Conservation (phyloP, 1,140 invertebrate genomes). For the Tenebrio molitor region DNA sequence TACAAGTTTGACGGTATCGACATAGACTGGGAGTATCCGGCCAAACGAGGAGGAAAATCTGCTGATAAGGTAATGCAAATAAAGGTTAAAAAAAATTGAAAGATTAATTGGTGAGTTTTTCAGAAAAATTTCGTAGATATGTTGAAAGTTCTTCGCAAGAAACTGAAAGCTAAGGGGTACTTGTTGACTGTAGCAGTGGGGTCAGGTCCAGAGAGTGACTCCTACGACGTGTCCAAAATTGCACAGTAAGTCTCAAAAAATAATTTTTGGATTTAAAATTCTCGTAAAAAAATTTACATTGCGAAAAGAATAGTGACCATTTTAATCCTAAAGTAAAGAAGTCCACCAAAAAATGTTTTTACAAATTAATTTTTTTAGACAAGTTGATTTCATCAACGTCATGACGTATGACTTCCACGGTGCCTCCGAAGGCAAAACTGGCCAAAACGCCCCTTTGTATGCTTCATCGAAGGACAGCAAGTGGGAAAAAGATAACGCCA, state of each 20-base stretch:
- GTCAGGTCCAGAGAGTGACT: slow-evolving; percentile 65
- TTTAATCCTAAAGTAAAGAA: no score
- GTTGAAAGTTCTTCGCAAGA: neutral
- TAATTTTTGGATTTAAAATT: no score
- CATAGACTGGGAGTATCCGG: slow-evolving; percentile 73
- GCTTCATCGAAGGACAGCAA: slow-evolving; percentile 64
- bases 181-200: slow-evolving; percentile 58
- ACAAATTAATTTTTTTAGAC: slow-evolving; percentile 54
- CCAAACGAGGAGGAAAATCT: slow-evolving; percentile 64
- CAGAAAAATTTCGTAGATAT: neutral
- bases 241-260: neutral
- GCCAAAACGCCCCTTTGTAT: slow-evolving; percentile 73
- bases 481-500: slow-evolving; percentile 62
- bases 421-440: slow-evolving; percentile 72
- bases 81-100: slow-evolving; percentile 57
- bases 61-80: slow-evolving; percentile 51
- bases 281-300: no score
- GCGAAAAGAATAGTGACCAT: no score
- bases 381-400: slow-evolving; percentile 75
- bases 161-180: slow-evolving; percentile 44
- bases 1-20: slow-evolving; percentile 73
- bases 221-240: slow-evolving; percentile 91
- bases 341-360: no score
- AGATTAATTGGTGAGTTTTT: slow-evolving; percentile 53
- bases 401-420: slow-evolving; percentile 80